Percentiles rank a stretch among this genome's conserved stretches.
Conservation (phyloP, 2,113 vertebrate species). For the Platycercus adscitus region DNA sequence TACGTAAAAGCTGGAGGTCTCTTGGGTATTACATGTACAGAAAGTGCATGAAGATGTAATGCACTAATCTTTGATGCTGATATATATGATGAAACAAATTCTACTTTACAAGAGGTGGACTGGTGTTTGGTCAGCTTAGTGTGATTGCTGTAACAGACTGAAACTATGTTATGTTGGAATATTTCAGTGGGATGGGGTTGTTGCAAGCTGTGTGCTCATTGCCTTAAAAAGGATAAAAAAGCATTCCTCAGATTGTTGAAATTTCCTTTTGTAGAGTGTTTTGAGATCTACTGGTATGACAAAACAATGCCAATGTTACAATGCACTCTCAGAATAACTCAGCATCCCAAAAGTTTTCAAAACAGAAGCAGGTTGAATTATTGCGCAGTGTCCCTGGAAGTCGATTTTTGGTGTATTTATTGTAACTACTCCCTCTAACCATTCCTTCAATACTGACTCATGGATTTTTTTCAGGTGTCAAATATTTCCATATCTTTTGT, state of each 20-base stretch:
- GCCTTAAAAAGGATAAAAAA: background rate
- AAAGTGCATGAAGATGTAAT: background rate
- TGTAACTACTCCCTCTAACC: background rate
- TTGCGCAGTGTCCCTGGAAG: background rate
- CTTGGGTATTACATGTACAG: background rate
- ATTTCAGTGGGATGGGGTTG: background rate
- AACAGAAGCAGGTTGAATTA: background rate
- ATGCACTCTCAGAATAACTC: background rate
- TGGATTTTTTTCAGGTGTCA: background rate
- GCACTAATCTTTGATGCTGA: background rate
- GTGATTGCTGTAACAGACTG: background rate
- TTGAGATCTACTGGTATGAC: background rate
- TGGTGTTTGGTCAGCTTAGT: background rate
- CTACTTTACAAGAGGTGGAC: background rate
- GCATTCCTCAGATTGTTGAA: background rate
- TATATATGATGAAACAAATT: background rate
- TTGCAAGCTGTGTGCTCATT: background rate
- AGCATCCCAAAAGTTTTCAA: background rate
- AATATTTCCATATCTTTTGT: background rate
- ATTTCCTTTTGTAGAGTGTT: background rate
- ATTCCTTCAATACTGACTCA: background rate
- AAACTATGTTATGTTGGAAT: background rate
- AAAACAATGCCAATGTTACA: background rate
- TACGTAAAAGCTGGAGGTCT: background rate
- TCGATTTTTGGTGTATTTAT: fast-evolving